Evolutionary conservation across 1,140 invertebrate genomes (phyloP).

Genomic region (Archivesica marissinica): DNA sequence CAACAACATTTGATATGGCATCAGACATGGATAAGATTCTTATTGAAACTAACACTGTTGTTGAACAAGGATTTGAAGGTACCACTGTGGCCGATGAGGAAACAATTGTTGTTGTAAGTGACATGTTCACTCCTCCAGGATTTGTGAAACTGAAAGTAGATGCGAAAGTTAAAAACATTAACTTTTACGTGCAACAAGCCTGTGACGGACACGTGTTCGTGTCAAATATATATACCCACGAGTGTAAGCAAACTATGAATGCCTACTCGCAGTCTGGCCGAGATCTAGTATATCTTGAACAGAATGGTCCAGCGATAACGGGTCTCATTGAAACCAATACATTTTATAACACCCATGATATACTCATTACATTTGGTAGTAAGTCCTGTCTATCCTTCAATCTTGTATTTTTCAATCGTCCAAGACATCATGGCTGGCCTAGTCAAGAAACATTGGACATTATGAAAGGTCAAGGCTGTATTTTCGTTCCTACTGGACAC

Average conservation of each 20-base stretch:
- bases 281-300: background rate
- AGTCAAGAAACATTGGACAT: background rate
- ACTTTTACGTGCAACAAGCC: background rate
- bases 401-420: conserved; percentile 6
- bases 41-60: background rate
- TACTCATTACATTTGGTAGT: conserved; percentile 2
- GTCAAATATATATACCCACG: conserved; percentile 12
- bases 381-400: background rate
- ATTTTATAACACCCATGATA: background rate
- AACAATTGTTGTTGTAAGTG: background rate
- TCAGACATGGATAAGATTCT: background rate
- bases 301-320: conserved; percentile 3
- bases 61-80: background rate
- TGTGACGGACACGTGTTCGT: background rate
- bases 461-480: background rate
- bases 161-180: background rate
- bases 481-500: conserved; percentile 39
- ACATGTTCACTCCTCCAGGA: conserved; percentile 12
- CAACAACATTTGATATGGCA: conserved; percentile 18
- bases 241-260: background rate
- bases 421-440: conserved; percentile 7
- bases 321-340: conserved; percentile 2
- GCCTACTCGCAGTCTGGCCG: background rate
- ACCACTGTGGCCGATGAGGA: background rate
- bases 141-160: conserved; percentile 25